Evolutionary conservation across 2,113 vertebrate genomes (phyloP), one percentile per base, ranked within the genome.

Genomic region (Indri indri): DNA sequence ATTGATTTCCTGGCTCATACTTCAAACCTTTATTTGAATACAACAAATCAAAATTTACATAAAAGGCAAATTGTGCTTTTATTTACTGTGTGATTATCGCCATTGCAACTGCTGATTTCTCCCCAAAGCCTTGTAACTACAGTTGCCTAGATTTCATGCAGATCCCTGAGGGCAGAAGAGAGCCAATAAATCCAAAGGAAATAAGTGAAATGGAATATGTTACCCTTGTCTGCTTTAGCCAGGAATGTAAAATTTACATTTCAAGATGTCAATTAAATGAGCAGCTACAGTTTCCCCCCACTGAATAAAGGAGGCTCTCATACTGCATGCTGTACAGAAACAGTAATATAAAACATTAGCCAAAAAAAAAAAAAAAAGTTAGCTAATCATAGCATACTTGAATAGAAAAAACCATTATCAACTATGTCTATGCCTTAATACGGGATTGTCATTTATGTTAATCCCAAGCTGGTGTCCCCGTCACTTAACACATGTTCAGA

Each of bases 51-150:
- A 98, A 98, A 96, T 77, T 93, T 92, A 84, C 96, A 98, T 98
- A 95, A 98, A 92, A 98, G 40, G 83, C 95, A 98, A 97, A 97
- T 92, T 96, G 79, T 98, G 95, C 98, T 98, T 98, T 99, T 98
- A 98, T 98, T 99, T 98, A 98, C 98, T 97, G 54, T 98, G 97
- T 97, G 97, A 98, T 98, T 98, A 97, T 96, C 59, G 79, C 87
- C 96, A 91, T 88, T 97, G 96, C 98, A 98, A 98, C 84, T 96
- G 97, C 96, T 97, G 98, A 98, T 98, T 98, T 98, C 96, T 98
- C 98, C 98, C 97, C 96, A 97, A 97, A 98, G 97, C 97, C 93
- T 98, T 98, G 89, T 97, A 98, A 98, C 96, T 96, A 88, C 91
- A 97, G 94, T 97, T 98, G 92, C 97, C 96, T 97, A 18, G 90